Conservation (phyloP, 2,113 vertebrate species). For the Barnardius zonarius region DNA sequence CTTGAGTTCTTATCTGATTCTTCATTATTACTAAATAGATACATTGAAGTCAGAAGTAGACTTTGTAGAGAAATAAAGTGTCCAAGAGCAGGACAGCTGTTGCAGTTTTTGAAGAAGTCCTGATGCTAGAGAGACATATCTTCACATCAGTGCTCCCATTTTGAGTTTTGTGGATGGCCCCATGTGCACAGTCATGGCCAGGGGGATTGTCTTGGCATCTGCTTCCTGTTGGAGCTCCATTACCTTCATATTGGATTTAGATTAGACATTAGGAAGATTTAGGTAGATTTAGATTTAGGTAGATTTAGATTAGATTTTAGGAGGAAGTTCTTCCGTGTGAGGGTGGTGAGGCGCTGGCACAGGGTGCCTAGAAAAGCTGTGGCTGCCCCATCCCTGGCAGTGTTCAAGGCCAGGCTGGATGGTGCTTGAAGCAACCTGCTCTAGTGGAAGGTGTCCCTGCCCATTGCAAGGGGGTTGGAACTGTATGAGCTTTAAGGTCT, state of each 20-base stretch:
- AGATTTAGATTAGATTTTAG: not conserved
- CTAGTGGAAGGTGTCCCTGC: not conserved
- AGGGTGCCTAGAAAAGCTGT: too few species aligned
- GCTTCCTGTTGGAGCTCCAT: not conserved
- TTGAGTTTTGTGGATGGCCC: accelerated
- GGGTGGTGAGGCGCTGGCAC: too few species aligned
- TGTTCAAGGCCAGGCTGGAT: not conserved
- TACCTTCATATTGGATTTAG: not conserved
- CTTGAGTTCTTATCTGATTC: not conserved
- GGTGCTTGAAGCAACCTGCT: not conserved
- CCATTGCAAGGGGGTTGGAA: not conserved
- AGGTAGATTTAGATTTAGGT: not conserved
- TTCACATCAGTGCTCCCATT: not conserved
- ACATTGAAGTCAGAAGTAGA: not conserved
- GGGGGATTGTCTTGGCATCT: not conserved
- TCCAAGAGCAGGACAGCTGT: not conserved
- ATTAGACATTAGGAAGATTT: not conserved
- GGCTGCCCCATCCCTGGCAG: not conserved
- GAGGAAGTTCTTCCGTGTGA: not conserved
- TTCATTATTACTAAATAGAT: not conserved
- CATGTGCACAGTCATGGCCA: accelerated
- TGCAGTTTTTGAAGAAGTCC: not conserved
- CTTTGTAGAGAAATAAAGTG: not conserved
- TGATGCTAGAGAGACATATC: not conserved
- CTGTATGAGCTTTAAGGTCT: not conserved